Conservation (phyloP, 2,113 vertebrate genomes). For the Dicentrarchus labrax region DNA sequence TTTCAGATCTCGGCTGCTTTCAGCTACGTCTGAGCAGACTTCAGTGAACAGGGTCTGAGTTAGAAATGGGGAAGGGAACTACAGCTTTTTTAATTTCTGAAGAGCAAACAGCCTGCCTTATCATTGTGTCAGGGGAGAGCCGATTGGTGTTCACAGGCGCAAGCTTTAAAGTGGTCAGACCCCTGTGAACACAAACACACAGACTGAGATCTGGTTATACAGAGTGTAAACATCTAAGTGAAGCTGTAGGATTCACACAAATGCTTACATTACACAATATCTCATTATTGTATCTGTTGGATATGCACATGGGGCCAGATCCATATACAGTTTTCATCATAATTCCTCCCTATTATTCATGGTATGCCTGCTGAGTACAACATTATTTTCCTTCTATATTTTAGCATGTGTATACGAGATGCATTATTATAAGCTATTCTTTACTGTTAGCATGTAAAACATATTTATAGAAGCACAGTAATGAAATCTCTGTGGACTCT, state of each 20-base stretch:
- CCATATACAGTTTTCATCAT: constrained; percentile 17
- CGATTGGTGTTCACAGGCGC: constrained; percentile 41
- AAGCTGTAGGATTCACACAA: constrained; percentile 18
- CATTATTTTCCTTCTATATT: background rate
- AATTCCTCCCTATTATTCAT: background rate
- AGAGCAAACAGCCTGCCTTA: constrained; percentile 60
- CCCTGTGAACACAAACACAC: constrained; percentile 24
- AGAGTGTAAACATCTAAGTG: background rate
- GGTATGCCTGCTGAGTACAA: background rate
- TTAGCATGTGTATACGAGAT: background rate
- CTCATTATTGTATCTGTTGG: constrained; percentile 21
- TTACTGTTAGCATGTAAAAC: background rate
- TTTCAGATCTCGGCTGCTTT: constrained; percentile 34
- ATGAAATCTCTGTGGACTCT: background rate
- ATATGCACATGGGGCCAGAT: constrained; percentile 11
- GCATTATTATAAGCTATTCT: background rate
- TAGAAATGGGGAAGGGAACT: constrained; percentile 18
- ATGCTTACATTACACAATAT: constrained; percentile 5
- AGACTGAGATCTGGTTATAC: background rate
- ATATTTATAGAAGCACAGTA: background rate
- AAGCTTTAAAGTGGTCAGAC: constrained; percentile 37
- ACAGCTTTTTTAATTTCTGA: constrained; percentile 59
- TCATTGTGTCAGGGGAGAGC: constrained; percentile 40
- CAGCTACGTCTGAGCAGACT: constrained; percentile 17
- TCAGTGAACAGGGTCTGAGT: constrained; percentile 14